A percentile compares a stretch with the other conserved stretches of the same genome.
These are phyloP conservation scores for Ovibos moschatus DNA, from an alignment of 2,113 vertebrate genomes.

Conservation along the genomic window DNA sequence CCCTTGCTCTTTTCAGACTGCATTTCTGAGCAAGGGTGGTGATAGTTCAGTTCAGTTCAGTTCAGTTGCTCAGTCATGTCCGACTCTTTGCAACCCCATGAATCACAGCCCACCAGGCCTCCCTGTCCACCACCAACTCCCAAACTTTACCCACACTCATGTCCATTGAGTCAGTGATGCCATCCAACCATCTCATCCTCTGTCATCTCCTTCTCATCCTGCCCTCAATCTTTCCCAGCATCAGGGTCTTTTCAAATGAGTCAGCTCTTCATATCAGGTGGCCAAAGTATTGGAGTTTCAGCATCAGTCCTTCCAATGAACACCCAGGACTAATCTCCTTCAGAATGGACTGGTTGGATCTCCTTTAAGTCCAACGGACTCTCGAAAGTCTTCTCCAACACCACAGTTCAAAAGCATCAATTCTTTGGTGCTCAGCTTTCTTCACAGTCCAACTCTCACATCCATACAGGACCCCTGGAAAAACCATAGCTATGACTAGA, in stretches of 20 bases:
- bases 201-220: background rate
- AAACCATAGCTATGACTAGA: background rate
- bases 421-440: background rate
- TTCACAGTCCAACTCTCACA: background rate
- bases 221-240: background rate
- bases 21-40: background rate
- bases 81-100: background rate
- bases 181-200: background rate
- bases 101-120: background rate
- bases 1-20: background rate
- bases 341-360: background rate
- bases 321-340: background rate
- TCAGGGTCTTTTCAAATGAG: background rate
- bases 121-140: background rate
- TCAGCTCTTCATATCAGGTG: background rate
- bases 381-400: background rate
- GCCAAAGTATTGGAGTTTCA: background rate
- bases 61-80: fast-evolving
- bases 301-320: background rate
- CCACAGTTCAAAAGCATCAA: background rate
- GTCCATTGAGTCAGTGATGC: background rate
- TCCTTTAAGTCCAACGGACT: background rate
- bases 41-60: background rate
- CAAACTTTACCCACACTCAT: background rate
- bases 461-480: background rate